These are phyloP conservation scores for Agrotis puta DNA, from an alignment of 2,888 invertebrate species.

Conservation along the genomic window DNA sequence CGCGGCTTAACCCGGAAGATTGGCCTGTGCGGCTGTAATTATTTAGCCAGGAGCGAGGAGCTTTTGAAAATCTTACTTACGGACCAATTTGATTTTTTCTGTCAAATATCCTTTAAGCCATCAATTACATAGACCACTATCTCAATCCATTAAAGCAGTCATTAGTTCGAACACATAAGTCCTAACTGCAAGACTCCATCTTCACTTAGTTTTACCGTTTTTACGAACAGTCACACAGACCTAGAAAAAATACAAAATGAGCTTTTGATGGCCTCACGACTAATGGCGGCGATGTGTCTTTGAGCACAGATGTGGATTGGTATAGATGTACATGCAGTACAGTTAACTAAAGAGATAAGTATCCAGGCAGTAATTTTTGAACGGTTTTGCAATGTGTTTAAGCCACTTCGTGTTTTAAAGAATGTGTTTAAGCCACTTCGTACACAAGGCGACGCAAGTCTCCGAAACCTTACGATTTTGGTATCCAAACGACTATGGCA, in stretches of 20 bases:
- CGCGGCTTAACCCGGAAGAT: too few species aligned
- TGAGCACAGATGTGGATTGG: constrained; percentile 9
- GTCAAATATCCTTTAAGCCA: too few species aligned
- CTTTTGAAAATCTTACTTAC: too few species aligned
- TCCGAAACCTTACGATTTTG: neutral
- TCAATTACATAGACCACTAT: constrained; percentile 13
- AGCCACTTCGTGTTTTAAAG: too few species aligned
- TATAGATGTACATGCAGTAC: neutral
- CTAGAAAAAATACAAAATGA: constrained; percentile 64
- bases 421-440: too few species aligned
- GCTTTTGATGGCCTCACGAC: constrained; percentile 64
- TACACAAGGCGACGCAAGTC: too few species aligned
- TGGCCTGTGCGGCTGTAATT: too few species aligned
- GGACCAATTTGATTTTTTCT: too few species aligned
- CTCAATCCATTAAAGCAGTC: constrained; percentile 26
- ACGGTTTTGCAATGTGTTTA: too few species aligned
- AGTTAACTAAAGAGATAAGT: too few species aligned
- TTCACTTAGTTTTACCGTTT: constrained; percentile 56
- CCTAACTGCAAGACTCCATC: constrained; percentile 39
- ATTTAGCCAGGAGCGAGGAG: too few species aligned
- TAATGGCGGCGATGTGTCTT: constrained; percentile 63
- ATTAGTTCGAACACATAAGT: constrained; percentile 19
- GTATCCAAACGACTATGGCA: neutral
- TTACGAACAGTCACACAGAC: constrained; percentile 31
- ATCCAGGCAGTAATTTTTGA: too few species aligned